phyloP scores from a whole-genome alignment of 2,113 vertebrate species.

The Ciconia maguari region DNA sequence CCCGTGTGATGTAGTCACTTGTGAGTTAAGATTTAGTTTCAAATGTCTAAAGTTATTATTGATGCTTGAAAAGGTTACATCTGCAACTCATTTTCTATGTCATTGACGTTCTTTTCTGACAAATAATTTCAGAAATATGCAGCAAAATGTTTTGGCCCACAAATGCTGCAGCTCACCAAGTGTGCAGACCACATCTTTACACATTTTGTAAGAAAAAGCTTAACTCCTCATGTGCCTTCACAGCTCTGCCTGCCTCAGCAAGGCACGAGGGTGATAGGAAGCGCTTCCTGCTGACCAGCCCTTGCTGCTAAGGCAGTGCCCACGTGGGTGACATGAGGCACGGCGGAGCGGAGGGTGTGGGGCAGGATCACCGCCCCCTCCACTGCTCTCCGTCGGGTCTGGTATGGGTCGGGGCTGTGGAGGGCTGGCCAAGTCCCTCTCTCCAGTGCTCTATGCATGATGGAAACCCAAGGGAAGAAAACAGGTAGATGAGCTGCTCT shows the following conservation, averaged over 20 bases:
- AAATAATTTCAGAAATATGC: conserved; percentile 66
- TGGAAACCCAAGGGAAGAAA: background rate
- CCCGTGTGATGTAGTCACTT: background rate
- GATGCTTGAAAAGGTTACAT: conserved; percentile 66
- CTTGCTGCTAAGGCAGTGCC: background rate
- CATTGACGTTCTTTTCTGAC: conserved; percentile 61
- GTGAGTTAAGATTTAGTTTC: conserved; percentile 30
- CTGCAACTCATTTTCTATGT: conserved; percentile 65
- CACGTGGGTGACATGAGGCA: fast-evolving
- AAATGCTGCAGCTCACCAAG: conserved; percentile 41
- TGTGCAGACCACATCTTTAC: conserved; percentile 38
- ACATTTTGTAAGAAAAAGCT: conserved; percentile 13
- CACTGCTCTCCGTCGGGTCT: fast-evolving
- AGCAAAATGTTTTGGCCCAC: conserved; percentile 51
- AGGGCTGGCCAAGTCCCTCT: background rate
- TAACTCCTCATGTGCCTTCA: conserved; percentile 34
- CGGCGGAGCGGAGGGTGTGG: fast-evolving
- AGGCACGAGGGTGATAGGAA: background rate
- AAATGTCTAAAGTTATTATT: conserved; percentile 51
- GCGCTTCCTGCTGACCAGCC: background rate
- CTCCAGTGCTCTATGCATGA: background rate
- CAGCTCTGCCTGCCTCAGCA: background rate
- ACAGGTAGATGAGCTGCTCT: background rate
- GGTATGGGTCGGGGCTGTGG: background rate
- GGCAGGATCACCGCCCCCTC: background rate